A percentile compares a stretch with the other conserved stretches of the same genome.
phyloP scores from a whole-genome alignment of 2,113 vertebrate genomes.

The Oxygymnocypris stewartii region DNA sequence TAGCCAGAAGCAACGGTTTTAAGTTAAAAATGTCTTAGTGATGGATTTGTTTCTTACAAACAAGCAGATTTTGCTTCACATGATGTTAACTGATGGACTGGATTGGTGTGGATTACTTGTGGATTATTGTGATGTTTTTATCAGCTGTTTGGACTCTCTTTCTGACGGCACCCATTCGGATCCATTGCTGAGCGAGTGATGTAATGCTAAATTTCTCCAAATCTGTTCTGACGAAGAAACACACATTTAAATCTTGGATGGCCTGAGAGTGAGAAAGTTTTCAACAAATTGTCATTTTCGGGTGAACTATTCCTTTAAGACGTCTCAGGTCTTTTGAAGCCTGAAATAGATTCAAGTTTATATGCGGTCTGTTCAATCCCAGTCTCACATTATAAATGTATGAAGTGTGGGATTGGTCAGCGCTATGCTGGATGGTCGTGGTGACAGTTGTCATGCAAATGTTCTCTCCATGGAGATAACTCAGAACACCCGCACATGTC shows the following conservation, averaged over 20 bases:
- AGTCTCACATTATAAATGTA: slow-evolving; percentile 27
- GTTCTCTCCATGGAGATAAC: slow-evolving; percentile 9
- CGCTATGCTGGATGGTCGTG: slow-evolving; percentile 3
- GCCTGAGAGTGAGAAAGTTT: background rate
- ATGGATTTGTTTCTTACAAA: background rate
- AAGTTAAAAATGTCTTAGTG: background rate
- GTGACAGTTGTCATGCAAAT: slow-evolving; percentile 33
- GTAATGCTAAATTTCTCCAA: background rate
- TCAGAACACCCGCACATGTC: slow-evolving; percentile 5
- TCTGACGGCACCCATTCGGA: background rate
- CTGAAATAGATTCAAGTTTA: background rate
- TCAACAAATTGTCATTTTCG: background rate
- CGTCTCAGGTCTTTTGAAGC: background rate
- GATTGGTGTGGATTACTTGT: too few relatives aligned
- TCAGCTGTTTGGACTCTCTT: background rate
- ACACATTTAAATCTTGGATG: background rate
- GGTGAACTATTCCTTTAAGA: background rate
- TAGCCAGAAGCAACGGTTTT: too few relatives aligned
- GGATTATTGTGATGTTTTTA: background rate
- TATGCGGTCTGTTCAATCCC: background rate
- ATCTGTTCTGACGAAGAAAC: background rate
- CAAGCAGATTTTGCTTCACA: too few relatives aligned
- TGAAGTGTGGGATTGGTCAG: slow-evolving; percentile 34
- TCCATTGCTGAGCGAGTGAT: background rate
- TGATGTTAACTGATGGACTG: background rate